phyloP scores from a whole-genome alignment of 1,140 invertebrate genomes.

The Elymnias hypermnestra region DNA sequence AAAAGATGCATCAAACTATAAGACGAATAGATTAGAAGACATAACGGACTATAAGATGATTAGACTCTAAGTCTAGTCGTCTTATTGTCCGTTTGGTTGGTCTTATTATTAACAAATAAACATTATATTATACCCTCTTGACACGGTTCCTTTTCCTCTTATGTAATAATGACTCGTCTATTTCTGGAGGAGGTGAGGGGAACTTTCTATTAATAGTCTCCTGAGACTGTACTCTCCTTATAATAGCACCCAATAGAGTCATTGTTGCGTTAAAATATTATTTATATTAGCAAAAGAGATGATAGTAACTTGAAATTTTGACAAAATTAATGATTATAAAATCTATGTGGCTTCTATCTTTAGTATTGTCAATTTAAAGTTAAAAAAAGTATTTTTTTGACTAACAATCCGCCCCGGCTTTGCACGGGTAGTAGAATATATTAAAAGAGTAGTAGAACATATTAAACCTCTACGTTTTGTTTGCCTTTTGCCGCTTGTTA shows the following conservation, averaged over 20 bases:
- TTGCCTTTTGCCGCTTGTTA: too few species aligned
- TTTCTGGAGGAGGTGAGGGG: slow-evolving; percentile 38
- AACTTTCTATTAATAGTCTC: slow-evolving; percentile 26
- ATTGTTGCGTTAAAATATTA: slow-evolving; percentile 14
- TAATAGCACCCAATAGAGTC: slow-evolving; percentile 37
- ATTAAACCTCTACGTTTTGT: too few species aligned
- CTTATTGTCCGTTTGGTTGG: too few species aligned
- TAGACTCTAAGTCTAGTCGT: too few species aligned
- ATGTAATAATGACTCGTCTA: slow-evolving; percentile 7
- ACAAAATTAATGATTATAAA: not conserved
- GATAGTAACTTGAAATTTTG: not conserved
- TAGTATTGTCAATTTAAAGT: not conserved
- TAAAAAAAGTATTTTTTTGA: too few species aligned
- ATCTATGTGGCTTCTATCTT: slow-evolving; percentile 15
- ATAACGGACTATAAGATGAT: too few species aligned
- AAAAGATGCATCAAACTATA: too few species aligned
- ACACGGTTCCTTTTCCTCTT: slow-evolving; percentile 22
- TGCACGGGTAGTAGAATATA: too few species aligned
- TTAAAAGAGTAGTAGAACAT: too few species aligned
- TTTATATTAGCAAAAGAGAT: too few species aligned
- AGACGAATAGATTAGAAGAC: too few species aligned
- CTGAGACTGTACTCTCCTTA: slow-evolving; percentile 31
- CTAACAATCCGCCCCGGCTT: too few species aligned
- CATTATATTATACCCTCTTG: slow-evolving; percentile 16
- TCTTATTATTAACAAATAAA: not conserved